These are phyloP conservation scores for Actinernus sp. DNA, from an alignment of 92 coral and sea anemone genomes.

Conservation along the genomic window DNA sequence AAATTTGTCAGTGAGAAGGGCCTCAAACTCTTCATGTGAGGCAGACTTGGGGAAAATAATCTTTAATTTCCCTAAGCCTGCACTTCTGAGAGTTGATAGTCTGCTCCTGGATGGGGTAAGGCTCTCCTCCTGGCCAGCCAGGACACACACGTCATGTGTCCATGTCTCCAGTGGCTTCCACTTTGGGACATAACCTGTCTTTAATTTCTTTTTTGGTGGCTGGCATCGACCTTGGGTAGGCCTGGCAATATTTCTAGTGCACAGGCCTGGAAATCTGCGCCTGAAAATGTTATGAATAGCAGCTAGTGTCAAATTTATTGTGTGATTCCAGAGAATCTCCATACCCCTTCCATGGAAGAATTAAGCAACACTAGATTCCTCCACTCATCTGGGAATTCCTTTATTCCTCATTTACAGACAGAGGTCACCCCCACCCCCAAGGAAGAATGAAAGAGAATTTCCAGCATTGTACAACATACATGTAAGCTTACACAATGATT, in stretches of 20 bases:
- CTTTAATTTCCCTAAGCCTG: constrained; percentile 62
- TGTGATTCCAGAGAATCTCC: too few relatives aligned
- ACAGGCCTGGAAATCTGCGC: constrained; percentile 35
- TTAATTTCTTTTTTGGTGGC: constrained; percentile 9
- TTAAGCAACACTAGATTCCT: too few relatives aligned
- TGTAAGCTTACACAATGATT: too few relatives aligned
- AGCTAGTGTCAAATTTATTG: too few relatives aligned
- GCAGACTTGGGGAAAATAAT: constrained; percentile 60
- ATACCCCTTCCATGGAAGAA: too few relatives aligned
- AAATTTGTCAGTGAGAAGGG: constrained; percentile 42
- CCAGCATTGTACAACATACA: too few relatives aligned
- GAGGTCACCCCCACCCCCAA: too few relatives aligned
- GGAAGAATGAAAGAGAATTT: too few relatives aligned
- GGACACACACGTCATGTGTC: constrained; percentile 60
- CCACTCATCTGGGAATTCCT: too few relatives aligned
- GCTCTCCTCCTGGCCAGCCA: constrained; percentile 48
- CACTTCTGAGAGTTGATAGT: constrained; percentile 25
- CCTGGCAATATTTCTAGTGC: too few relatives aligned
- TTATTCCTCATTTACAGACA: too few relatives aligned
- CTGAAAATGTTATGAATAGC: too few relatives aligned
- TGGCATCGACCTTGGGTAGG: constrained; percentile 1
- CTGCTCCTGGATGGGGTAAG: constrained; percentile 43
- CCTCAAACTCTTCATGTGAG: constrained; percentile 31
- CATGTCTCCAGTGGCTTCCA: constrained; percentile 44
- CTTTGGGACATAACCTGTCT: constrained; percentile 31